Conservation (phyloP, 2,888 invertebrate species). For the Tribolium freemani region DNA sequence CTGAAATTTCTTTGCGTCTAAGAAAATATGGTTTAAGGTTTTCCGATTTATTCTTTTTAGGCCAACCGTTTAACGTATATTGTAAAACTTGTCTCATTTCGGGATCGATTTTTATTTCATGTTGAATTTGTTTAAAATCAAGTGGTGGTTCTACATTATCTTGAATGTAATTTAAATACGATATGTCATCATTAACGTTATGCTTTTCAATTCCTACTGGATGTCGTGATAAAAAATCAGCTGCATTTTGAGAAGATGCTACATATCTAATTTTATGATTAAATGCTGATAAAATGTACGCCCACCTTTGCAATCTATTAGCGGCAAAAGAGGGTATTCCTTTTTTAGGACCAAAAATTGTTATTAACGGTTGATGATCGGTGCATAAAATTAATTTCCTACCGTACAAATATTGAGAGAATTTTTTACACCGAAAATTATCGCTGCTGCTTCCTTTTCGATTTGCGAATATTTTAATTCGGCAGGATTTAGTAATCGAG, state of each 20-base stretch:
- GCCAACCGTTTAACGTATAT: slow-evolving; percentile 2
- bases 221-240: slow-evolving; percentile 5
- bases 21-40: background rate
- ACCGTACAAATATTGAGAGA: background rate
- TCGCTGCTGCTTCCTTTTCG: slow-evolving; percentile 33
- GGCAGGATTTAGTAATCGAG: slow-evolving; percentile 27
- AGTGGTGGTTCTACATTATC: too few relatives aligned
- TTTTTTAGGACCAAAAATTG: slow-evolving; percentile 34
- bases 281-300: slow-evolving; percentile 31
- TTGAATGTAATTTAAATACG: too few relatives aligned
- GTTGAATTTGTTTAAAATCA: too few relatives aligned
- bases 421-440: slow-evolving; percentile 40
- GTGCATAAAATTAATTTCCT: slow-evolving; percentile 18
- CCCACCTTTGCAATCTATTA: slow-evolving; percentile 37
- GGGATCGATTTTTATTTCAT: too few relatives aligned
- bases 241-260: background rate
- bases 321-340: slow-evolving; percentile 39
- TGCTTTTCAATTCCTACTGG: too few relatives aligned
- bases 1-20: background rate
- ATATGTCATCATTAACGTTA: too few relatives aligned
- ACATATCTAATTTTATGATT: slow-evolving; percentile 37
- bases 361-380: slow-evolving; percentile 31
- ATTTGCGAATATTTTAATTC: slow-evolving; percentile 38
- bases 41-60: background rate
- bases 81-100: slow-evolving; percentile 1